Base-by-base conservation (phyloP, 2,888 invertebrate genomes). In the Marasmarcha lunaedactyla region DNA sequence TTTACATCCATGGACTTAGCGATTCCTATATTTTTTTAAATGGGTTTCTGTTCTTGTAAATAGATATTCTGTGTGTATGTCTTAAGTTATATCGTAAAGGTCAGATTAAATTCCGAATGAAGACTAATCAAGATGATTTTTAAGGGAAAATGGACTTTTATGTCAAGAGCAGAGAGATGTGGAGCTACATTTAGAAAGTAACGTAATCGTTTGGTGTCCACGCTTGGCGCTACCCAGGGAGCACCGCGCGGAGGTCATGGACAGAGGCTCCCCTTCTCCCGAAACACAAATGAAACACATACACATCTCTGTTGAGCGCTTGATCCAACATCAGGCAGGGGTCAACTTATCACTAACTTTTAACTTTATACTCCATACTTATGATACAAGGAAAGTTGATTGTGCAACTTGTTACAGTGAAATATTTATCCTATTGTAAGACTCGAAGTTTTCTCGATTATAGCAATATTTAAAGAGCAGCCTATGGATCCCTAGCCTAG, bases 241-340 rank as follows among this genome's bases (percentile, higher is more conserved):
- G 78, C 78, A 79, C 78, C 78, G 71, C 78, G 78, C 67, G 78
- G 78, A 79, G 78, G 78, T 74, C 67, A 78, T 79, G 78, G 78
- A 79, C 78, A 64, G 55, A 12, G 66, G 76, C 77, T 71, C 78
- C 78, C 78, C 78, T 78, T 69, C 57, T 64, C 67, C 69, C 66
- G 68, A 59, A 63, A 53, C 49, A 52, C 46, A 48, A 50, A 37
- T 14, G 7, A 20, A 14, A 20, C n/a, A 15, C 6, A 7, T 15
- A 36, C n/a, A 42, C 38, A 33, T 42, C 38, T 38, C 38, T 36
- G 14, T 41, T 41, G 41, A 41, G 41, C 41, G 37, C 37, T 20
- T 41, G 30, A 9, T 20, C 15, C 26, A 35, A 38, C 12, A 34
- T 34, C 9, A 34, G 34, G 34, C 34, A 14, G 13, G 34, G 34